Evolutionary conservation across 2,113 vertebrate species (phyloP).

Genomic region (Sarotherodon lohbergeri): DNA sequence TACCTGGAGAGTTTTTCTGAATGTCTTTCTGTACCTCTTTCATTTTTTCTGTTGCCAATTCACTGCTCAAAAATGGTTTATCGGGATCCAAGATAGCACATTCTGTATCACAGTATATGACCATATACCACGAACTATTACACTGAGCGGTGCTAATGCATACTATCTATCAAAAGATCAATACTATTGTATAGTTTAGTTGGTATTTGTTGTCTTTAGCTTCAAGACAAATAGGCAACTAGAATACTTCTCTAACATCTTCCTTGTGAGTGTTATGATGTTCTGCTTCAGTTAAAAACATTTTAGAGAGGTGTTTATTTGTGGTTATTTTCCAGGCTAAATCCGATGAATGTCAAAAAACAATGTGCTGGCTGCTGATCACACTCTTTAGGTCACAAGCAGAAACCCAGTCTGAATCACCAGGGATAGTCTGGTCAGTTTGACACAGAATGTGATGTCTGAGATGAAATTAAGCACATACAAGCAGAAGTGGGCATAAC

Average conservation of each 20-base stretch:
- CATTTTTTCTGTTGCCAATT: neutral
- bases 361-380: neutral
- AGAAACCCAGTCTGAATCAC: neutral
- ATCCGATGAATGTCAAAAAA: neutral
- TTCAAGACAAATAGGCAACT: neutral
- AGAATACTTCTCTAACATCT: neutral
- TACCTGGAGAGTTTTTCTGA: conserved; percentile 24
- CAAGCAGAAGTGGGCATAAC: too few relatives aligned
- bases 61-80: neutral
- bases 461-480: neutral
- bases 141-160: neutral
- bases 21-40: neutral
- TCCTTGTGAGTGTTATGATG: neutral
- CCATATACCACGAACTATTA: neutral
- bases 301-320: neutral
- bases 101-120: neutral
- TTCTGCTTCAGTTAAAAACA: neutral
- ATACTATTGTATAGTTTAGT: neutral
- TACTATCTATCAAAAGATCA: neutral
- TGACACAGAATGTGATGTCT: neutral
- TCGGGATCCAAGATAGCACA: neutral
- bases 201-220: neutral
- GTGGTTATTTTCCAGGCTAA: neutral
- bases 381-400: neutral
- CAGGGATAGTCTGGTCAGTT: neutral